These are phyloP conservation scores for Perizoma flavofasciatum DNA, from an alignment of 2,888 invertebrate species.

Conservation along the genomic window DNA sequence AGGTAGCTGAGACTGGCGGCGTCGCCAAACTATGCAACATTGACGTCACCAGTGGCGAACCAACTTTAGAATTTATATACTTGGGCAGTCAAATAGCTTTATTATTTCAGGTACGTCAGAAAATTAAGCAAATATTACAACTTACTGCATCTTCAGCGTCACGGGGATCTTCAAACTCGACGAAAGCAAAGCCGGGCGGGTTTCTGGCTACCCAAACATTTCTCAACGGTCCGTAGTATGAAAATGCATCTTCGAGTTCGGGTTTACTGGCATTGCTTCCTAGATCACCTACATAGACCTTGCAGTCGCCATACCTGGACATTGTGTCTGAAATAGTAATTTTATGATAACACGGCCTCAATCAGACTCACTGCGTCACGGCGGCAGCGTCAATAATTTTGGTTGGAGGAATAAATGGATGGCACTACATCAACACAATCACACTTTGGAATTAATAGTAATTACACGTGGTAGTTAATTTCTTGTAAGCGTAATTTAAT, in stretches of 20 bases:
- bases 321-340: conserved; percentile 67
- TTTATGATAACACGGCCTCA: conserved; percentile 1
- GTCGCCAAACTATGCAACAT: no score
- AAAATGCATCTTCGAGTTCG: conserved; percentile 96
- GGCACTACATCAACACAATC: conserved; percentile 1
- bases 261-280: conserved; percentile 96
- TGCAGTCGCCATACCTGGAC: conserved; percentile 94
- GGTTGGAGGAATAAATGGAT: background rate
- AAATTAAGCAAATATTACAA: conserved; percentile 17
- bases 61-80: no score
- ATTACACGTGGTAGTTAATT: background rate
- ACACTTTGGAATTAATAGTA: background rate
- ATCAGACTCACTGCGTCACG: conserved; percentile 26
- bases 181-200: conserved; percentile 97
- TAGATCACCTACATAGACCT: conserved; percentile 98
- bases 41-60: no score
- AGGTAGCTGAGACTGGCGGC: no score
- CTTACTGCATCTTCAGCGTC: conserved; percentile 97
- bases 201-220: conserved; percentile 99
- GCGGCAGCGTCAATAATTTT: conserved; percentile 10
- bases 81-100: background rate
- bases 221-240: conserved; percentile 94
- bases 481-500: background rate
- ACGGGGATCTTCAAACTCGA: conserved; percentile 95
- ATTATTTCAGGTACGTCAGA: background rate